Evolutionary conservation across 2,888 invertebrate species (phyloP).

Genomic region (Dromius quadrimaculatus): DNA sequence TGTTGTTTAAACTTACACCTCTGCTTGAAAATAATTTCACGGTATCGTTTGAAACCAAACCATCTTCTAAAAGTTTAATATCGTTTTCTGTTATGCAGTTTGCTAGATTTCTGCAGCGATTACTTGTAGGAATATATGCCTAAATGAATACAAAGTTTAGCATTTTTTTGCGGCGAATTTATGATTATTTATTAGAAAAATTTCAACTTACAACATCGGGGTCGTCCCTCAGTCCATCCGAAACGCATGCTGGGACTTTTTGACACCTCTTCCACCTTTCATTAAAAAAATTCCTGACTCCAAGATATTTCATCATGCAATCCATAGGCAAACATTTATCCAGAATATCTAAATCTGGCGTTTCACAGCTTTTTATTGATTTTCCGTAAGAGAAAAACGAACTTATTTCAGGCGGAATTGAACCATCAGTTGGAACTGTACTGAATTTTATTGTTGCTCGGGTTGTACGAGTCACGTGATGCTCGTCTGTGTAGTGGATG

Average conservation of each 20-base stretch:
- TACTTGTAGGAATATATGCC: constrained; percentile 64
- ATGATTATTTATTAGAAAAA: too few species aligned
- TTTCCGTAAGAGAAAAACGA: not conserved
- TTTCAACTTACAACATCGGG: constrained; percentile 62
- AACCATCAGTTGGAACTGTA: constrained; percentile 1
- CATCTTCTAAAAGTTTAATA: constrained; percentile 58
- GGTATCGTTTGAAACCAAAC: constrained; percentile 25
- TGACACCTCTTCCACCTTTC: constrained; percentile 61
- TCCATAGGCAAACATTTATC: constrained; percentile 68
- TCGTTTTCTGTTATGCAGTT: constrained; percentile 60
- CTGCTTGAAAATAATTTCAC: constrained; percentile 10
- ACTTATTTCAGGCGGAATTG: not conserved
- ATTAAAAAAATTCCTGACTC: constrained; percentile 68
- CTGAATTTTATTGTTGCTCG: constrained; percentile 3
- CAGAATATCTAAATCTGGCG: constrained; percentile 67
- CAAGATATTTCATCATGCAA: constrained; percentile 71
- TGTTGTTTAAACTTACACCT: constrained; percentile 30
- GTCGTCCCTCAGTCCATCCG: constrained; percentile 59
- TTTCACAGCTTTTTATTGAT: constrained; percentile 58
- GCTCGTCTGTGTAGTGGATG: constrained; percentile 55
- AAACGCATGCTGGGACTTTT: constrained; percentile 63
- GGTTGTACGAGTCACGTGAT: not conserved
- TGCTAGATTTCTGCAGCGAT: constrained; percentile 65
- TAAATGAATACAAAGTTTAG: constrained; percentile 55
- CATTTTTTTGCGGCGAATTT: not conserved